Conservation (phyloP, 2,888 invertebrate genomes). For the Archips xylosteana region DNA sequence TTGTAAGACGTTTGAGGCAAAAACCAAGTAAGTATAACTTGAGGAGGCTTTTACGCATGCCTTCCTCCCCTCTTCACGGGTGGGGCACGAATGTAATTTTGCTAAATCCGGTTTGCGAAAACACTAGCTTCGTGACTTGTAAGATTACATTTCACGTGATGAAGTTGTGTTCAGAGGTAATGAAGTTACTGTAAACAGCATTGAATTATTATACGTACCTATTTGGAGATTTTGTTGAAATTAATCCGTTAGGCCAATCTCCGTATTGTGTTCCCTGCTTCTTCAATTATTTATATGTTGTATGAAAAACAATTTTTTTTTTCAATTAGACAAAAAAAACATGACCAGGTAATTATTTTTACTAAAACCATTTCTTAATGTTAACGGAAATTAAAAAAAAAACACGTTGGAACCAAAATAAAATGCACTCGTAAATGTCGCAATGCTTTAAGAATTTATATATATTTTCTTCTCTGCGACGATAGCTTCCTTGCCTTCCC, state of each 20-base stretch:
- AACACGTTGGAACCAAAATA: too few relatives aligned
- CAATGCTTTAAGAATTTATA: not conserved
- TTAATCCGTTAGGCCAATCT: not conserved
- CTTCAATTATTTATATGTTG: not conserved
- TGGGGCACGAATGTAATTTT: constrained; percentile 27
- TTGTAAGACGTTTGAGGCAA: constrained; percentile 30
- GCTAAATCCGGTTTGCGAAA: constrained; percentile 26
- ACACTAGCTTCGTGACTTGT: constrained; percentile 15
- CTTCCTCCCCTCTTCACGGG: constrained; percentile 25
- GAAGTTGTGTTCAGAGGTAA: not conserved
- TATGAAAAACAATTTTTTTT: too few relatives aligned
- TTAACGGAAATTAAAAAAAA: too few relatives aligned
- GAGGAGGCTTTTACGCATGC: constrained; percentile 31
- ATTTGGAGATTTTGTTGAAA: not conserved
- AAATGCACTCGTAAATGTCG: not conserved
- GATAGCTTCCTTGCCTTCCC: not conserved
- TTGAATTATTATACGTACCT: not conserved
- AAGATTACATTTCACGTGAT: not conserved
- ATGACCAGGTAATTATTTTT: too few relatives aligned
- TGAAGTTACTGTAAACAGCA: not conserved
- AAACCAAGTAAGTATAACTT: constrained; percentile 24
- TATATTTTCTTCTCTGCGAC: not conserved
- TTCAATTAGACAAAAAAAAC: too few relatives aligned
- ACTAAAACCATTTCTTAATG: too few relatives aligned
- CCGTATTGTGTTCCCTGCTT: not conserved